These are phyloP conservation scores for Numenius arquata DNA, from an alignment of 2,113 vertebrate genomes.

Conservation along the genomic window DNA sequence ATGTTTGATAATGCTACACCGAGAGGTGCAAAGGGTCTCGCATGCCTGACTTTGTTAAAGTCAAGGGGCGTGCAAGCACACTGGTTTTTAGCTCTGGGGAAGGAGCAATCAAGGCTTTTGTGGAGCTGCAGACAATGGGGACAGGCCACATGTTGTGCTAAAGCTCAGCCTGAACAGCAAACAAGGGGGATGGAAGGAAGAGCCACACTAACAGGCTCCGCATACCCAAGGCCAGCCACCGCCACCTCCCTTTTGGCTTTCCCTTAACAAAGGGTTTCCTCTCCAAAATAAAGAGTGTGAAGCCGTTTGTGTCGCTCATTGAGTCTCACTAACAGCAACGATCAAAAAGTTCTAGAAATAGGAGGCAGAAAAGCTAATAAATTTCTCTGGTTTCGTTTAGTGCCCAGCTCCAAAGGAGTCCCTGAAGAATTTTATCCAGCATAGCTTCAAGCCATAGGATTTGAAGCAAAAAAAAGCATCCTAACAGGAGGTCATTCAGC, in stretches of 20 bases:
- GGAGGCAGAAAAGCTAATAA: not conserved
- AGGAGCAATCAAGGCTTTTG: not conserved
- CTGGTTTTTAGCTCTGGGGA: not conserved
- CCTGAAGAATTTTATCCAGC: not conserved
- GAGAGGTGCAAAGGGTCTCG: not conserved
- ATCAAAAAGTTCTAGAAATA: not conserved
- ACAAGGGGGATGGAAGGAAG: not conserved
- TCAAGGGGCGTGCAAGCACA: fast-evolving
- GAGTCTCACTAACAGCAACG: fast-evolving
- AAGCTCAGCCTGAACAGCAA: not conserved
- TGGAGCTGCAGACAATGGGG: not conserved
- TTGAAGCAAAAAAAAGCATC: not conserved
- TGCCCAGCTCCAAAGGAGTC: not conserved
- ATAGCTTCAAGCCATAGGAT: not conserved
- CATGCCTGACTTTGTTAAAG: not conserved
- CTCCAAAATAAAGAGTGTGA: not conserved
- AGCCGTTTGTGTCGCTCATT: not conserved
- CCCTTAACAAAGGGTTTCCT: not conserved
- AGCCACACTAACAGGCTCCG: not conserved
- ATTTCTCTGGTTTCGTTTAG: not conserved
- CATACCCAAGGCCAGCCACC: fast-evolving
- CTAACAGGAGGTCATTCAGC: not conserved
- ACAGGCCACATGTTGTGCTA: not conserved
- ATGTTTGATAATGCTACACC: not conserved
- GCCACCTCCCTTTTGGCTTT: not conserved